Base-by-base conservation (phyloP, 2,113 vertebrate genomes). In the Chelonoidis abingdonii region DNA sequence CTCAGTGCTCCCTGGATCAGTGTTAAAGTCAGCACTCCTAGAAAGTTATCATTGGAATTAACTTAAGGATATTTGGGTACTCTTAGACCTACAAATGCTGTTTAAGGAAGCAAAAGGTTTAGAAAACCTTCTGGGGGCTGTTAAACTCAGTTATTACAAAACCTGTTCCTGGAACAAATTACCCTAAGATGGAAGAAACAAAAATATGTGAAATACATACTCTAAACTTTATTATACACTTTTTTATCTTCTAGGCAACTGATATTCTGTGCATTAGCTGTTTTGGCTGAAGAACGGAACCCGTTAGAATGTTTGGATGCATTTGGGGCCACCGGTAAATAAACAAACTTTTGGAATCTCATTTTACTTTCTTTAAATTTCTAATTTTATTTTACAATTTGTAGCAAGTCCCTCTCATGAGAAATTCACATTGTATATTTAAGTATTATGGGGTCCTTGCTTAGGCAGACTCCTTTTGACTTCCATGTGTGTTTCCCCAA, bases 231-330 rank as follows among this genome's bases (percentile, higher is more conserved):
- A 57, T 6, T 49, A 0, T 62, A 72, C 35, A 14, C 10, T 87
- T 90, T 95, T 88, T 82, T 89, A 2, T 92, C 62, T 98, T 98
- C 3, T 93, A 99, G 99, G 97, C 99, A 99, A 96, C 96, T 99
- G 95, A 99, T 99, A 89, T 99, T 99, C 95, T 99, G 99, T 62
- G 98, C 99, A 0, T 97, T 99, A 54, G 99, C 99, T 0, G 99
- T 99, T 94, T 97, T 99, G 91, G 97, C 99, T 6, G 98, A 99
- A 89, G 99, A 99, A 92, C 98, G 99, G 50, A 99, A 96, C 91
- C 99, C 99, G 0, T 96, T 99, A 25, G 99, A 99, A 89, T 99
- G 99, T 98, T 98, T 99, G 94, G 99, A 99, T 97, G 99, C 99
- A 38, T 99, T 99, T 91, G 99, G 99, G 97, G 99, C 99, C 80